These are phyloP conservation scores for Syritta pipiens DNA, from an alignment of 2,888 invertebrate species.

Conservation along the genomic window DNA sequence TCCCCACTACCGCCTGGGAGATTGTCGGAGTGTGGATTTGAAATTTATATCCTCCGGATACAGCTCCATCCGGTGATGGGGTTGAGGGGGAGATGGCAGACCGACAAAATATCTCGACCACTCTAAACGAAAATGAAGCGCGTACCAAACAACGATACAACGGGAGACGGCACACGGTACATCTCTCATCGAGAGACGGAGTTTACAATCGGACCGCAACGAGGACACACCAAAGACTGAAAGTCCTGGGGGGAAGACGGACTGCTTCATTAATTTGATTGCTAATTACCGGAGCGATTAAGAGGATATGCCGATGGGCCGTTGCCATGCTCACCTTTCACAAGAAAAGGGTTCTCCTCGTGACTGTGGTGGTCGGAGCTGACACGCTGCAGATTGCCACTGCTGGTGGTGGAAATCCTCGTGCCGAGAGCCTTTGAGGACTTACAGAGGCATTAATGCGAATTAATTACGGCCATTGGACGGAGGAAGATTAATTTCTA, in stretches of 20 bases:
- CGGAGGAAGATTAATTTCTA: conserved; percentile 19
- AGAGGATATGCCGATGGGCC: conserved; percentile 21
- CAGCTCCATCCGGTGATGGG: conserved; percentile 18
- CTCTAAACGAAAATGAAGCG: conserved; percentile 1
- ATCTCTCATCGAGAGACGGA: neutral
- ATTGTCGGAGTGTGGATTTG: conserved; percentile 44
- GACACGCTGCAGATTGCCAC: too few relatives aligned
- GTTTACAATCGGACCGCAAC: conserved; percentile 22
- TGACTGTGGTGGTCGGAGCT: too few relatives aligned
- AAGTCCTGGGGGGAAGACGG: too few relatives aligned
- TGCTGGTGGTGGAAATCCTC: too few relatives aligned
- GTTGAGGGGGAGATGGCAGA: too few relatives aligned
- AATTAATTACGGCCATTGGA: conserved; percentile 39
- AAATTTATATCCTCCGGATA: conserved; percentile 50
- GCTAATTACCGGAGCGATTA: conserved; percentile 61
- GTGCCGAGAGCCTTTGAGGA: conserved; percentile 10
- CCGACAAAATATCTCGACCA: conserved; percentile 15
- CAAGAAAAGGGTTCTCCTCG: too few relatives aligned
- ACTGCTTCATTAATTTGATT: conserved; percentile 58
- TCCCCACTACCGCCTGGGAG: too few relatives aligned
- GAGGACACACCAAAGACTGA: too few relatives aligned
- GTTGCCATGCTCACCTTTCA: conserved; percentile 20
- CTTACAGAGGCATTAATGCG: conserved; percentile 33
- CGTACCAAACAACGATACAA: too few relatives aligned
- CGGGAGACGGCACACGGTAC: too few relatives aligned